Evolutionary conservation across 2,888 invertebrate species (phyloP), one percentile per base, ranked within the genome.

Genomic region (Bombylius discolor): DNA sequence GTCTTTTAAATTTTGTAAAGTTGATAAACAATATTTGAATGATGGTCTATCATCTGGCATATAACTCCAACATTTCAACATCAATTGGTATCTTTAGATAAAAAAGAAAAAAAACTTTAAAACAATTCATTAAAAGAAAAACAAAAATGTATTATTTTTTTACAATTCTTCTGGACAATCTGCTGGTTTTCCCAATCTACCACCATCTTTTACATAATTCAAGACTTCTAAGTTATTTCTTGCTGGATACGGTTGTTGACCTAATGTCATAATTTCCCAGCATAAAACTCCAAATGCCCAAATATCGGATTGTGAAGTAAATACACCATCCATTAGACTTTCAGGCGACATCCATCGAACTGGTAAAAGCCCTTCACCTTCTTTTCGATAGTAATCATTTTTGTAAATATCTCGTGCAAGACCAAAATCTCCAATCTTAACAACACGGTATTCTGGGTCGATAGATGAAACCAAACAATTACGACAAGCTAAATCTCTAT

Each of bases 291-390:
- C 91, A 76, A 92, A 93, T 0, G 92, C 86, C 97, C 97, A 97
- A 5, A 97, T 95, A 72, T 98, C 98, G 0, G 94, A 93, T 70
- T 97, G 96, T 52, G 90, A 89, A 0, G 96, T 95, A 70, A 97
- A 99, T 1, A 97, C 88, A 0, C 97, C 96, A 69, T 97, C 96
- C 3, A 93, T 86, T 12, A 98, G 76, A 33, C 95, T 93, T 74
- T 99, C 99, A 3, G 97, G 97, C 0, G 96, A 87, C 96, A 99
- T 97, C 98, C 98, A 98, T 47, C 96, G 79, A 1, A 98, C 94
- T 3, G 97, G 98, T 52, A 98, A 73, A 49, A 96, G 75, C 1
- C 95, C 85, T 77, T 87, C 86, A 3, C 91, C 89, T 74, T 94
- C 94, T 72, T 97, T 96, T 61, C 96, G 81, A 69, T 98, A 99